Percentiles rank a stretch among this genome's conserved stretches.
phyloP scores from a whole-genome alignment of 2,888 invertebrate genomes.

The Caenorhabditis afra region DNA sequence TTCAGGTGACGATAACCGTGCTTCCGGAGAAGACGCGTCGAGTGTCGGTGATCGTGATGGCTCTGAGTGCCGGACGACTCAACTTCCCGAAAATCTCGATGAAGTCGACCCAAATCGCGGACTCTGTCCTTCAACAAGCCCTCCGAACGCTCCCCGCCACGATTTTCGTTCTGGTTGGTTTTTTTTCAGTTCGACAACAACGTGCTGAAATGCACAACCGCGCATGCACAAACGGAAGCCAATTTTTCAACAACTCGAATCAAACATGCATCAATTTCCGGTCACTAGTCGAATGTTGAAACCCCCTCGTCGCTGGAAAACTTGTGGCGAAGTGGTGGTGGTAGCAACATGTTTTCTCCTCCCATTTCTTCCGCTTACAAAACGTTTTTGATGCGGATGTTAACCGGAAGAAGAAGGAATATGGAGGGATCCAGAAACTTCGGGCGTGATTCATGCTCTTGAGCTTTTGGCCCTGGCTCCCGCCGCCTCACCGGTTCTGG shows the following conservation, averaged over 20 bases:
- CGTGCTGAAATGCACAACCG: neutral
- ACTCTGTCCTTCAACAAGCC: conserved; percentile 59
- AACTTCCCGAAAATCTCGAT: conserved; percentile 67
- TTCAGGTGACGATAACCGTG: conserved; percentile 62
- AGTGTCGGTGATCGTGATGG: conserved; percentile 69
- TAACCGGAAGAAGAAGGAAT: neutral
- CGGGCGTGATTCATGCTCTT: too few species aligned
- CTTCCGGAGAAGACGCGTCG: conserved; percentile 54
- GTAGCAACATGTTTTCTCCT: too few species aligned
- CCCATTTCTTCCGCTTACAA: too few species aligned
- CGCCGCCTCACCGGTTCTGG: too few species aligned
- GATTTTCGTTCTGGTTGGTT: conserved; percentile 68
- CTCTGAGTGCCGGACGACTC: conserved; percentile 69
- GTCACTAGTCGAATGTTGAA: too few species aligned
- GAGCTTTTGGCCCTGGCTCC: too few species aligned
- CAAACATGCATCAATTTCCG: too few species aligned
- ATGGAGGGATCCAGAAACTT: too few species aligned
- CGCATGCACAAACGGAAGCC: too few species aligned
- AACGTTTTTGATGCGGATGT: neutral
- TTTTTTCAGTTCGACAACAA: neutral
- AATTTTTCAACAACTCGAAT: too few species aligned
- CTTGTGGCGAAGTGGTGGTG: too few species aligned
- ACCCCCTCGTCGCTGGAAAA: too few species aligned
- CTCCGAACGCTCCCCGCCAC: conserved; percentile 67
- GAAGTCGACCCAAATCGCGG: conserved; percentile 60